A percentile compares a stretch with the other conserved stretches of the same genome.
Evolutionary conservation across 2,113 vertebrate species (phyloP).

Genomic region (Dolichotis patagonum): DNA sequence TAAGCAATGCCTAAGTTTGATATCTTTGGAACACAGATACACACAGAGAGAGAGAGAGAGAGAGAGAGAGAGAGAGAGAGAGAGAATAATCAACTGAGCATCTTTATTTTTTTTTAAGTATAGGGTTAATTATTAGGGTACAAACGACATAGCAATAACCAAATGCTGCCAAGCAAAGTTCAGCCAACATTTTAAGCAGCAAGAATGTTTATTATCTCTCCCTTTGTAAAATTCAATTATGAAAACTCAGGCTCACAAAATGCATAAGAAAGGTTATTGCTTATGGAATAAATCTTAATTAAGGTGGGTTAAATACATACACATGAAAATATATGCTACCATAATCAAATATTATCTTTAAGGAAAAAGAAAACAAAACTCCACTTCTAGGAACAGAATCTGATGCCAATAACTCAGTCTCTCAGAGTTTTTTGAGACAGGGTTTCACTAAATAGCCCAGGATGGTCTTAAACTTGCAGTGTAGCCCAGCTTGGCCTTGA

Average conservation of each 20-base stretch:
- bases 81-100: constrained; percentile 57
- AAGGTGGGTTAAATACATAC: not conserved
- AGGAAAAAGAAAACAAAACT: constrained; percentile 38
- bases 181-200: constrained; percentile 30
- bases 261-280: not conserved
- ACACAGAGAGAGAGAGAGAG: rapidly evolving
- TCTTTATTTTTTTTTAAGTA: constrained; percentile 70
- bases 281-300: not conserved
- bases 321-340: not conserved
- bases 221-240: constrained; percentile 22
- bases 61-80: not conserved
- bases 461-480: not conserved
- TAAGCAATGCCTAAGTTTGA: constrained; percentile 32
- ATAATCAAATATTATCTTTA: not conserved
- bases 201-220: constrained; percentile 41
- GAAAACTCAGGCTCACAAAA: not conserved
- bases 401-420: not conserved
- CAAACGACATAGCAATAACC: constrained; percentile 11
- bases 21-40: constrained; percentile 24
- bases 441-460: not conserved
- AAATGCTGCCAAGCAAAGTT: constrained; percentile 52
- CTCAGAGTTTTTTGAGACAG: not conserved
- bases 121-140: constrained; percentile 50
- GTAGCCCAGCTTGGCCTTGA: not conserved
- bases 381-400: not conserved